These are phyloP conservation scores for Ficedula albicollis DNA, from an alignment of 2,797 vertebrate genomes.

Conservation along the genomic window DNA sequence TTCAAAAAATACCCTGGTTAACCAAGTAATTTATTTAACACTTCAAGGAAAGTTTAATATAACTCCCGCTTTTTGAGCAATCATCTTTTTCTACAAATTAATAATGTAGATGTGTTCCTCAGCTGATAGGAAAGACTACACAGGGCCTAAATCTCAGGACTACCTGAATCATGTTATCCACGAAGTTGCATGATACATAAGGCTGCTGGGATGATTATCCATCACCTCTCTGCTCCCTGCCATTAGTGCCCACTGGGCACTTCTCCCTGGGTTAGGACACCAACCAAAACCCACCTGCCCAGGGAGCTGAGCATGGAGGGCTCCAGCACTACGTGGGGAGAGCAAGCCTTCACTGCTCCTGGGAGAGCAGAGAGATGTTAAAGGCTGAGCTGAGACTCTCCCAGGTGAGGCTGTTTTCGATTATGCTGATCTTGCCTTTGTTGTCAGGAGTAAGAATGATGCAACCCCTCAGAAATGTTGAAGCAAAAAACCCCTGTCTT, in stretches of 20 bases:
- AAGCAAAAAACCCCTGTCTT: constrained; percentile 23
- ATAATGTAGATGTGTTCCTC: background rate
- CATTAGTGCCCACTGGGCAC: rapidly evolving
- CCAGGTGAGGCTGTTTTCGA: background rate
- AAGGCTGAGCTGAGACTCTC: background rate
- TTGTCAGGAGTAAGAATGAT: constrained; percentile 42
- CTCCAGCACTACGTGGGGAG: rapidly evolving
- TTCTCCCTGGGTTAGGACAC: background rate
- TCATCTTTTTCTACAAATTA: background rate
- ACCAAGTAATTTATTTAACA: background rate
- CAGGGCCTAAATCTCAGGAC: background rate
- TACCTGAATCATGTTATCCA: background rate
- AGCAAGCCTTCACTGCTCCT: background rate
- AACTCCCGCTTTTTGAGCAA: background rate
- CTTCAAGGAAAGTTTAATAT: background rate
- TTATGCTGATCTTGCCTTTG: background rate
- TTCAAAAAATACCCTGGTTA: constrained; percentile 14
- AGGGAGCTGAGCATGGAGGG: background rate
- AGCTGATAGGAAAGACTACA: background rate
- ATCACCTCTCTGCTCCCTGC: background rate
- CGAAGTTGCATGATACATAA: background rate
- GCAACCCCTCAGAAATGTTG: constrained; percentile 41
- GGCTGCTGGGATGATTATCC: background rate
- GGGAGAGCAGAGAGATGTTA: background rate
- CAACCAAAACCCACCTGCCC: no score